Conservation (phyloP, 2,797 vertebrate genomes). For the Amblyraja radiata region DNA sequence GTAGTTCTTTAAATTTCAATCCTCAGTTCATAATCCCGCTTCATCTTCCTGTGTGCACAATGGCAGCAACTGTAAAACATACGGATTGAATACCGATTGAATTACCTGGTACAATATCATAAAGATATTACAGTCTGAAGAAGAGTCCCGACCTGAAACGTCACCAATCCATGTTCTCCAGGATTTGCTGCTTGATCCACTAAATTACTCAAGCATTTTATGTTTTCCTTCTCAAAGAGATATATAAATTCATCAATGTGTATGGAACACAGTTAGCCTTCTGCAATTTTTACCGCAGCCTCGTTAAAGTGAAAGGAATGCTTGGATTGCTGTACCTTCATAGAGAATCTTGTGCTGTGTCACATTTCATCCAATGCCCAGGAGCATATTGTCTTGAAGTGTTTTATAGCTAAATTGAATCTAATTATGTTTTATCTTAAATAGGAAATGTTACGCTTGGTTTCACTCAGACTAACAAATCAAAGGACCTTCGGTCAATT, state of each 20-base stretch:
- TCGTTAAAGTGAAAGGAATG: not conserved
- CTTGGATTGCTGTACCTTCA: not conserved
- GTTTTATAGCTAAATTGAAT: not conserved
- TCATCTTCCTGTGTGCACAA: not conserved
- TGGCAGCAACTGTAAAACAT: not conserved
- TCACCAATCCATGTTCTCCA: too few relatives aligned
- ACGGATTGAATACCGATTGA: not conserved
- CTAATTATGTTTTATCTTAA: slow-evolving; percentile 7
- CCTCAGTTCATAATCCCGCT: not conserved
- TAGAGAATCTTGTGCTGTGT: not conserved
- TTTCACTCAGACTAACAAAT: not conserved
- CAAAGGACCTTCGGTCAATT: not conserved
- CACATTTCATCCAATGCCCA: not conserved
- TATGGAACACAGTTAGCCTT: not conserved
- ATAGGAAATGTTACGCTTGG: not conserved
- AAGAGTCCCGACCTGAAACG: too few relatives aligned
- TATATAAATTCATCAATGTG: not conserved
- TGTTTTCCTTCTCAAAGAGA: too few relatives aligned
- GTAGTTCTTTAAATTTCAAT: not conserved
- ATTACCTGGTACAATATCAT: not conserved
- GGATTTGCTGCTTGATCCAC: too few relatives aligned
- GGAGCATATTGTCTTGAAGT: not conserved
- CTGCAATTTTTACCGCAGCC: too few relatives aligned
- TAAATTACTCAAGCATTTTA: too few relatives aligned
- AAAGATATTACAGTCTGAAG: not conserved